Conservation (phyloP, 2,888 invertebrate species). For the Sycophila texana region DNA sequence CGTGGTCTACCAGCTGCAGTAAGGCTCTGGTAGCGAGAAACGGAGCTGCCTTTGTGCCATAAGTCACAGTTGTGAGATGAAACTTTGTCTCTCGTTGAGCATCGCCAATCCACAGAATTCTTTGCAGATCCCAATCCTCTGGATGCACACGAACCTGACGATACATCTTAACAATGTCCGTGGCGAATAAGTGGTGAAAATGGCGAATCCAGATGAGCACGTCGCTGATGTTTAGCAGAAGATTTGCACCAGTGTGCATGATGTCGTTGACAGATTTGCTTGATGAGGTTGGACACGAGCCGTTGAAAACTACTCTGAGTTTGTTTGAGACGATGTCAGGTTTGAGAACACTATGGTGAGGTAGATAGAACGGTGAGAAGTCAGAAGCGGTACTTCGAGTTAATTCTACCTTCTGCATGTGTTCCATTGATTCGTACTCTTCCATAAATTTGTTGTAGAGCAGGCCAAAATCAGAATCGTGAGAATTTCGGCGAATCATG, state of each 20-base stretch:
- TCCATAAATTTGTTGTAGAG: background rate
- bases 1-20: background rate
- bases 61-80: background rate
- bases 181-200: background rate
- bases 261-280: no score
- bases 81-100: background rate
- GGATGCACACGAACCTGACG: background rate
- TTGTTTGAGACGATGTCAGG: no score
- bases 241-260: background rate
- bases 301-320: no score
- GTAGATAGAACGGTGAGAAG: background rate
- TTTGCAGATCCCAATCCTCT: background rate
- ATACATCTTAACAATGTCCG: background rate
- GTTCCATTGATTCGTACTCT: background rate
- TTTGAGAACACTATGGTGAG: background rate
- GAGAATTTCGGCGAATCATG: background rate
- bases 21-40: background rate
- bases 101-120: background rate
- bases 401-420: background rate
- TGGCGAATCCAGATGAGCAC: background rate
- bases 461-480: background rate
- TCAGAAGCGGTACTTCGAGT: background rate
- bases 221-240: background rate
- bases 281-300: no score
- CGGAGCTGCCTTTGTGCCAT: background rate